phyloP scores from a whole-genome alignment of 2,888 invertebrate species.

The Campoplex capitator region DNA sequence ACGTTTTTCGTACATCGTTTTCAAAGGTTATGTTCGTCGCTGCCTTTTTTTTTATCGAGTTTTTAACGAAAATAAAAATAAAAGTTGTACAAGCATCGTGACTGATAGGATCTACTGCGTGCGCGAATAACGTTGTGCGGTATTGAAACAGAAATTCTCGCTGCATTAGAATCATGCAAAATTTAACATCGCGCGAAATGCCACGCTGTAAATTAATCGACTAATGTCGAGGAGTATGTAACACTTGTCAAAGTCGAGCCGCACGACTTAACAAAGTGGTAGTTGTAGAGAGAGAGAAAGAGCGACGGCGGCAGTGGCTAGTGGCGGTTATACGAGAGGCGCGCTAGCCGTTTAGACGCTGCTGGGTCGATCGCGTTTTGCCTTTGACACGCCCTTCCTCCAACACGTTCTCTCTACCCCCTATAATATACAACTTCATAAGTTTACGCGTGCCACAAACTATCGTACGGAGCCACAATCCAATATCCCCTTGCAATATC shows the following conservation, averaged over 20 bases:
- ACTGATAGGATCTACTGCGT: not conserved
- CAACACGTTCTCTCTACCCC: not conserved
- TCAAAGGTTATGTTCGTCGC: not conserved
- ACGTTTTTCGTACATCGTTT: not conserved
- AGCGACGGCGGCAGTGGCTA: not conserved
- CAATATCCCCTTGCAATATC: not conserved
- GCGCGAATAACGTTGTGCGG: not conserved
- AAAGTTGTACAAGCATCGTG: not conserved
- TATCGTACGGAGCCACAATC: not conserved
- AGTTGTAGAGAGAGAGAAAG: not conserved
- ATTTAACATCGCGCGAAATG: not conserved
- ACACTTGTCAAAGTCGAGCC: conserved; percentile 3
- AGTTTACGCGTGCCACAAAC: conserved; percentile 13
- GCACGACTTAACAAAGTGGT: conserved; percentile 1
- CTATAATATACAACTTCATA: not conserved
- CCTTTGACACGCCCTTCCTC: conserved; percentile 11
- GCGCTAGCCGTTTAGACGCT: not conserved
- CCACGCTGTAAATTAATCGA: conserved; percentile 8
- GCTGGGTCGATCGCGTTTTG: conserved; percentile 11
- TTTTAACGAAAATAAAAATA: not conserved
- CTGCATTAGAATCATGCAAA: not conserved
- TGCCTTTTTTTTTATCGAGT: not conserved
- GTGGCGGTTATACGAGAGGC: not conserved
- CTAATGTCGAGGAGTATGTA: conserved; percentile 7
- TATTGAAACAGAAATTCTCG: not conserved